Evolutionary conservation across 2,113 vertebrate species (phyloP), one percentile per base, ranked within the genome.

Genomic region (Nymphicus hollandicus): DNA sequence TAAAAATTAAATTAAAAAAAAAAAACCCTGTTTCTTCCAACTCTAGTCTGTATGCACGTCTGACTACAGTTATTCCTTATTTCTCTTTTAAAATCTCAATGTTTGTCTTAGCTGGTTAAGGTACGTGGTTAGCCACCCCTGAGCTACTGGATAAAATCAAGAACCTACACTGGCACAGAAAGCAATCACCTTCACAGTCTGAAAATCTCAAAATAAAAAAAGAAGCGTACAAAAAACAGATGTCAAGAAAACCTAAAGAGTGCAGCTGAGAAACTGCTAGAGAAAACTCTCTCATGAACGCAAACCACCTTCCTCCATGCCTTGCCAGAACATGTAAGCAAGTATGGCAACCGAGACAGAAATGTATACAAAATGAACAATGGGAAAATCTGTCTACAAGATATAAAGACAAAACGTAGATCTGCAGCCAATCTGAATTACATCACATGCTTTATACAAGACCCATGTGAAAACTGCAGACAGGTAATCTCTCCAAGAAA

Each of bases 401-500:
- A 97, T 28, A 70, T 44, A 73, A 95, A 79, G 81, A 81, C 80
- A 87, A 96, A 76, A 72, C 0, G 0, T 37, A 77, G 50, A 83
- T 64, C 72, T 81, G 86, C 93, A 95, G 91, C 90, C 94, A 72
- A 73, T 44, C 16, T 11, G 73, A 94, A 96, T 95, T 72, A 95
- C 76, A 88, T 95, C 95, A 96, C 84, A 74, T 39, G 46, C 61
- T 88, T 92, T 93, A 71, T 71, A 84, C 20, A 58, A 96, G 93
- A 95, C 18, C 71, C 85, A 93, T 49, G 92, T 95, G 94, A 94
- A 94, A 79, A 94, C 93, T 94, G 96, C 91, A 95, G 74, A 97
- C 39, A 79, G 93, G 95, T 95, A 91, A 97, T 97, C 86, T 96
- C n/a, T 56, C 78, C 86, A 97, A 94, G 92, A 96, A 96, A 87